These are phyloP conservation scores for Julus scanicus DNA, from an alignment of 2,888 invertebrate genomes.

Conservation along the genomic window DNA sequence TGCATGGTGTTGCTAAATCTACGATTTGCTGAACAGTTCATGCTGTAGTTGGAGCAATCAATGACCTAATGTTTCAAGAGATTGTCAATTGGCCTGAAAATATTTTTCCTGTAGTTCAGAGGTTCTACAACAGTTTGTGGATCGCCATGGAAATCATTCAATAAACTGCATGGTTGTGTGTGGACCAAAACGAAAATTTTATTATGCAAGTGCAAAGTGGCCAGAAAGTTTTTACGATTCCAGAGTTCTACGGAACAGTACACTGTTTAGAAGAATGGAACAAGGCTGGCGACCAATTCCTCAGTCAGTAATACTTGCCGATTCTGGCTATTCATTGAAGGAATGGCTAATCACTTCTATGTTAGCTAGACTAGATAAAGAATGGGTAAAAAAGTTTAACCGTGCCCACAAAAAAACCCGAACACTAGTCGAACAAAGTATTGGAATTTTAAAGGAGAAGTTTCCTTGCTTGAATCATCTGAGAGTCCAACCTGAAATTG, in stretches of 20 bases:
- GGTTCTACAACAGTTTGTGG: neutral
- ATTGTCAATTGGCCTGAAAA: constrained; percentile 13
- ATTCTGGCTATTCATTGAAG: neutral
- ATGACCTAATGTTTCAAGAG: neutral
- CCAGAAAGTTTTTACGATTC: neutral
- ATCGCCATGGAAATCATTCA: constrained; percentile 28
- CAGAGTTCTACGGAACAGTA: neutral
- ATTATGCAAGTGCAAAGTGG: neutral
- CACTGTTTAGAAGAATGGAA: neutral
- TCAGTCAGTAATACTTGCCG: neutral
- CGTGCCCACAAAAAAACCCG: neutral
- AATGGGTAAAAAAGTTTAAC: neutral
- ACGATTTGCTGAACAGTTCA: neutral
- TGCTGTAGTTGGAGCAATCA: neutral
- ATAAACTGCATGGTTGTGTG: constrained; percentile 31
- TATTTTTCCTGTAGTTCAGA: neutral
- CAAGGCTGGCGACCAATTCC: neutral
- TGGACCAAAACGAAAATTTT: neutral
- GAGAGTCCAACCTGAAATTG: neutral
- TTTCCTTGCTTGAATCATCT: constrained; percentile 34
- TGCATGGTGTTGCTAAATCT: neutral
- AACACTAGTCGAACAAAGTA: neutral
- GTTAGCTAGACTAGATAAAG: neutral
- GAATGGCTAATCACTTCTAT: neutral
- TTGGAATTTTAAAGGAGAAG: neutral